A percentile compares a stretch with the other conserved stretches of the same genome.
These are phyloP conservation scores for Amphiprion ocellaris DNA, from an alignment of 2,113 vertebrate genomes.

Conservation along the genomic window DNA sequence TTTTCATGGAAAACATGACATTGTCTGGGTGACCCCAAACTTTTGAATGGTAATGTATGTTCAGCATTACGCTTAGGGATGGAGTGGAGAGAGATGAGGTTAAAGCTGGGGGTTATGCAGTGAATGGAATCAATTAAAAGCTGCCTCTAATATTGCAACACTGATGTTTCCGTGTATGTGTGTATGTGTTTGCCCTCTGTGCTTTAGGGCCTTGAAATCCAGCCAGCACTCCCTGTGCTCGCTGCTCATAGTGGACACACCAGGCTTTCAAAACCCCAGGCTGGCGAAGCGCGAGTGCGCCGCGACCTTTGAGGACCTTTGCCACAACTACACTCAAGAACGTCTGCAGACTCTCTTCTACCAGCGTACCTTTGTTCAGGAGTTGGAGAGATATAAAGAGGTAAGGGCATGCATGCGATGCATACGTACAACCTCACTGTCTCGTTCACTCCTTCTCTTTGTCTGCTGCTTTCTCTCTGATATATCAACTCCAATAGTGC, in stretches of 20 bases:
- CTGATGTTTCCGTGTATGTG: constrained; percentile 4
- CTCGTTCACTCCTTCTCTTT: constrained; percentile 11
- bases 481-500: constrained; percentile 68
- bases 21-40: too few relatives aligned
- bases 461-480: constrained; percentile 56
- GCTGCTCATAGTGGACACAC: constrained; percentile 95
- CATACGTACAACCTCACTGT: constrained; percentile 30
- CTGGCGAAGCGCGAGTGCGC: constrained; percentile 86
- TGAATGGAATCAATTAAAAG: constrained; percentile 50
- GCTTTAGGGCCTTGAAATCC: constrained; percentile 93
- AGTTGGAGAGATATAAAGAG: constrained; percentile 97
- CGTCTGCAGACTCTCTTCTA: constrained; percentile 95
- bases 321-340: constrained; percentile 97
- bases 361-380: constrained; percentile 92
- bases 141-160: constrained; percentile 22
- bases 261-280: constrained; percentile 95
- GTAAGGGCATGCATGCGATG: constrained; percentile 72
- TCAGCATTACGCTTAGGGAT: not conserved
- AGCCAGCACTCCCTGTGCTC: constrained; percentile 95
- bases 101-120: constrained; percentile 41
- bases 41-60: too few relatives aligned
- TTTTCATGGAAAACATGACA: too few relatives aligned
- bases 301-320: constrained; percentile 96
- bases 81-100: constrained; percentile 29
- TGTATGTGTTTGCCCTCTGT: constrained; percentile 35